A percentile compares a stretch with the other conserved stretches of the same genome.
Evolutionary conservation across 2,113 vertebrate genomes (phyloP).

Genomic region (Passer montanus): DNA sequence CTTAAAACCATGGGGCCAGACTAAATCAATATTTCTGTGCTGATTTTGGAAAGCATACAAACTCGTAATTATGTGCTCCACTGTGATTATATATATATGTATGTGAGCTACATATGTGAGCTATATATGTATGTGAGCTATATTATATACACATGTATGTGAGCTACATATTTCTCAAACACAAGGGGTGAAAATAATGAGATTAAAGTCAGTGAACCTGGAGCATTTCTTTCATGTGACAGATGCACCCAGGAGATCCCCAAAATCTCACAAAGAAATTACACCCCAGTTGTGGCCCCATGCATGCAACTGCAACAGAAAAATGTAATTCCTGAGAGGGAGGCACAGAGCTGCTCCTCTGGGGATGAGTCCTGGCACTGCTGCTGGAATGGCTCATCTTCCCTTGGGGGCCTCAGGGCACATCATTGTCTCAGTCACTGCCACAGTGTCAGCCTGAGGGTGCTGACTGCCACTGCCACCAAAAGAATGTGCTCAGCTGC

Average conservation of each 20-base stretch:
- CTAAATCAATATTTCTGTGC: neutral
- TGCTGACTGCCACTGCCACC: neutral
- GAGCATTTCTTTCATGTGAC: neutral
- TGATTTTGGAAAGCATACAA: neutral
- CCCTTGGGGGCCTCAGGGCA: neutral
- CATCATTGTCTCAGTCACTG: conserved; percentile 1
- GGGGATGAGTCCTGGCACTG: neutral
- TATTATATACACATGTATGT: no score
- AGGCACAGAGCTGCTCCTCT: neutral
- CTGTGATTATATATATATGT: neutral
- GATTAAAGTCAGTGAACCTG: neutral
- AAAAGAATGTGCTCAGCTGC: conserved; percentile 7
- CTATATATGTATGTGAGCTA: neutral
- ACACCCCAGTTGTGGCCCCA: no score
- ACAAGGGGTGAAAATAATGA: neutral
- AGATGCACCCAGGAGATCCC: neutral
- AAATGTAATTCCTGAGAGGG: neutral
- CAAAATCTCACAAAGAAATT: neutral
- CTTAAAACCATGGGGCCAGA: neutral
- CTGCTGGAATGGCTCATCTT: conserved; percentile 45
- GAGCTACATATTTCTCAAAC: neutral
- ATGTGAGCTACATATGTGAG: neutral
- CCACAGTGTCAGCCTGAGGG: neutral
- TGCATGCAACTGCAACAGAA: neutral
- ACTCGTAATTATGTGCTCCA: neutral